Evolutionary conservation across 2,113 vertebrate genomes (phyloP).

Genomic region (Pseudorhombus dupliciocellatus): DNA sequence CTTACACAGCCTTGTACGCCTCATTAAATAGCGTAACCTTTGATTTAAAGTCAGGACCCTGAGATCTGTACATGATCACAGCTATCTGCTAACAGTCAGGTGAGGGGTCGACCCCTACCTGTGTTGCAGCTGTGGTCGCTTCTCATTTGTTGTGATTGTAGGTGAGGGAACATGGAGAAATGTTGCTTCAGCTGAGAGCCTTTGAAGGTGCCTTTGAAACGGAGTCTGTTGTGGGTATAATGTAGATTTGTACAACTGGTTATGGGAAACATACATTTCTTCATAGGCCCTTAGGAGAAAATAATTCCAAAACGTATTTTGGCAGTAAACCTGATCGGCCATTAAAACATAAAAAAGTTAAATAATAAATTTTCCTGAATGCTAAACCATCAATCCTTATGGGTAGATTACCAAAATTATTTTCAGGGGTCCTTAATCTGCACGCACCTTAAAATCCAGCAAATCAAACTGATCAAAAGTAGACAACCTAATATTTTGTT

Average conservation of each 20-base stretch:
- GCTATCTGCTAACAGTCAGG: constrained; percentile 19
- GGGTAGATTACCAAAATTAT: too few relatives aligned
- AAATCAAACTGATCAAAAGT: too few relatives aligned
- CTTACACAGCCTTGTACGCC: constrained; percentile 13
- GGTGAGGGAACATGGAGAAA: not conserved
- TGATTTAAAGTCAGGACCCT: constrained; percentile 33
- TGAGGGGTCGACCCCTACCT: not conserved
- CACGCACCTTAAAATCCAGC: too few relatives aligned
- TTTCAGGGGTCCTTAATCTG: too few relatives aligned
- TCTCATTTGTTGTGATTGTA: constrained; percentile 13
- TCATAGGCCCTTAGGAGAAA: too few relatives aligned
- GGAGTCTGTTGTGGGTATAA: too few relatives aligned
- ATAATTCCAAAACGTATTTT: too few relatives aligned
- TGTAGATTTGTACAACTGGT: not conserved
- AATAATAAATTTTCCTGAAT: too few relatives aligned
- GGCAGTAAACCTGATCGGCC: too few relatives aligned
- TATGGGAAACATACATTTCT: not conserved
- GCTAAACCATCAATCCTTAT: too few relatives aligned
- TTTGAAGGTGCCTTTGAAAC: not conserved
- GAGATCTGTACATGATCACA: constrained; percentile 19
- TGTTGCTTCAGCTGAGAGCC: not conserved
- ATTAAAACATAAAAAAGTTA: too few relatives aligned
- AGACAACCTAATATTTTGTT: not conserved
- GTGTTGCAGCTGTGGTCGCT: not conserved
- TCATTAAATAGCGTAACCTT: constrained; percentile 52